These are phyloP conservation scores for Olivierus martensii DNA, from an alignment of 1,140 invertebrate species.

Conservation along the genomic window DNA sequence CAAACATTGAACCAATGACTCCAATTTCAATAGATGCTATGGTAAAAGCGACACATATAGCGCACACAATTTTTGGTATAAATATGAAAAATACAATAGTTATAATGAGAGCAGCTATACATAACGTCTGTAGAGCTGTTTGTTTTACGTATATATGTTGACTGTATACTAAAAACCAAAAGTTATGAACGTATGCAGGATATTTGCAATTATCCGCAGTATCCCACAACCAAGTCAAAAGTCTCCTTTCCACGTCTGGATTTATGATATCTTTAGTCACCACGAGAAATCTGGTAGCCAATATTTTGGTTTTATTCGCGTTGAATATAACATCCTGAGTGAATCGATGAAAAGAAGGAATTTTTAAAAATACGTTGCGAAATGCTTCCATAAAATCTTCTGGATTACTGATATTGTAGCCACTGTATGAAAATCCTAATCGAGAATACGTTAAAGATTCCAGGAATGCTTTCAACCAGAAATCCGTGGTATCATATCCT, in stretches of 20 bases:
- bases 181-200: slow-evolving; percentile 81
- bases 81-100: slow-evolving; percentile 90
- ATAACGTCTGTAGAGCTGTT: slow-evolving; percentile 80
- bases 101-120: slow-evolving; percentile 82
- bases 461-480: slow-evolving; percentile 73
- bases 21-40: slow-evolving; percentile 89
- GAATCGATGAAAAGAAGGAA: slow-evolving; percentile 44
- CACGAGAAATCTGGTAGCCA: slow-evolving; percentile 70
- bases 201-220: slow-evolving; percentile 61
- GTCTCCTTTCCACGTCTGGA: slow-evolving; percentile 77
- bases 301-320: slow-evolving; percentile 51
- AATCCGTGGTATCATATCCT: slow-evolving; percentile 63
- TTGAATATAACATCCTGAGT: slow-evolving; percentile 74
- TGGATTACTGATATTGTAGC: slow-evolving; percentile 59
- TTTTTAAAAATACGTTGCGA: slow-evolving; percentile 38
- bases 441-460: slow-evolving; percentile 56
- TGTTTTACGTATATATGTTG: slow-evolving; percentile 83
- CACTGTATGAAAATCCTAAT: slow-evolving; percentile 42
- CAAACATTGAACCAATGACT: slow-evolving; percentile 90
- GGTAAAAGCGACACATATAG: slow-evolving; percentile 85
- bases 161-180: slow-evolving; percentile 88
- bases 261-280: slow-evolving; percentile 79
- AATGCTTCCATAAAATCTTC: slow-evolving; percentile 56
- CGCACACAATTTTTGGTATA: slow-evolving; percentile 84
- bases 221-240: slow-evolving; percentile 60